Conservation (phyloP, 2,888 invertebrate genomes). For the Chrysolina americana region DNA sequence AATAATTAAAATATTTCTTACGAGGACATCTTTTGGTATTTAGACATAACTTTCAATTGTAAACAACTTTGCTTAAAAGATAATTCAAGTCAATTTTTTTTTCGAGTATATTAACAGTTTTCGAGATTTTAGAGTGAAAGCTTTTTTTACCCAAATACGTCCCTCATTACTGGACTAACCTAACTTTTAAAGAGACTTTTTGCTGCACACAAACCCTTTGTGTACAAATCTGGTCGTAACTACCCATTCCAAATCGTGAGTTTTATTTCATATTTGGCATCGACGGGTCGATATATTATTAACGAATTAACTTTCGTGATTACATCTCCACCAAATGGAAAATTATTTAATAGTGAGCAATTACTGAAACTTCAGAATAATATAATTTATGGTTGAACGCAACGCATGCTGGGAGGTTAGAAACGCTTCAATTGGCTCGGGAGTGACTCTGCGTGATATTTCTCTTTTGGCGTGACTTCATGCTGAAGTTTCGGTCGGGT, state of each 20-base stretch:
- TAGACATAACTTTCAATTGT: too few species aligned
- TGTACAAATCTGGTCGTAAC: not conserved
- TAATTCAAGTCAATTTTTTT: too few species aligned
- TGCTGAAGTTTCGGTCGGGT: slow-evolving; percentile 35
- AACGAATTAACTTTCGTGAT: slow-evolving; percentile 7
- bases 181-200: too few species aligned
- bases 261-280: not conserved
- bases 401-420: slow-evolving; percentile 49
- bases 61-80: too few species aligned
- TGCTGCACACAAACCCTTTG: not conserved
- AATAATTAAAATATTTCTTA: too few species aligned
- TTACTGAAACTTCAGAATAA: slow-evolving; percentile 33
- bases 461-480: slow-evolving; percentile 52
- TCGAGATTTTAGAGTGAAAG: too few species aligned
- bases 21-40: too few species aligned
- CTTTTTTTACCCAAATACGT: too few species aligned
- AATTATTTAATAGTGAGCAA: slow-evolving; percentile 29
- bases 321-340: not conserved
- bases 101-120: too few species aligned
- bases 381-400: slow-evolving; percentile 39
- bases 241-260: too few species aligned
- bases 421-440: slow-evolving; percentile 47
- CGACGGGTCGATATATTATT: not conserved
- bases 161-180: too few species aligned
- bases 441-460: slow-evolving; percentile 50